A percentile compares a stretch with the other conserved stretches of the same genome.
Conservation (phyloP, 2,888 invertebrate genomes). For the Orchesella flavescens region DNA sequence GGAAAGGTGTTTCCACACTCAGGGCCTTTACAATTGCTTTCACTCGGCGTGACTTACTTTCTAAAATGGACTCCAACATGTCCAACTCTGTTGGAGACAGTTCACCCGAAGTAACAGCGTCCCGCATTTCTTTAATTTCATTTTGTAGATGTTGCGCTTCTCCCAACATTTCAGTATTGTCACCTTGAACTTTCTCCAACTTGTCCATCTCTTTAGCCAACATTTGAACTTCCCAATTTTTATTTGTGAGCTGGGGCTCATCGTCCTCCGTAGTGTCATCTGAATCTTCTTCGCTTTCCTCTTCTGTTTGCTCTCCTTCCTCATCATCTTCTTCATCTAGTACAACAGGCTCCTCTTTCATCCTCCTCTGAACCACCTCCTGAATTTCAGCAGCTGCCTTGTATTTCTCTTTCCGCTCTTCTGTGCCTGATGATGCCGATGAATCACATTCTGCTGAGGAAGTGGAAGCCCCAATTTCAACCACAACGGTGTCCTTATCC, state of each 20-base stretch:
- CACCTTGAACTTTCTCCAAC: constrained; percentile 68
- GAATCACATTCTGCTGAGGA: constrained; percentile 70
- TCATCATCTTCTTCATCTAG: constrained; percentile 59
- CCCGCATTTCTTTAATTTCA: constrained; percentile 71
- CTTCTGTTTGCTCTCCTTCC: constrained; percentile 66
- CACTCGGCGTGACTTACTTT: constrained; percentile 69
- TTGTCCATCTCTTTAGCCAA: constrained; percentile 82
- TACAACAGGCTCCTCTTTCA: constrained; percentile 55
- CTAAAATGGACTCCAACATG: constrained; percentile 72
- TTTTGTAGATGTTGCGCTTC: constrained; percentile 71
- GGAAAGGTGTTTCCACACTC: constrained; percentile 68
- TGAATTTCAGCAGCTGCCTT: constrained; percentile 15
- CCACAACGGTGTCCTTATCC: constrained; percentile 65
- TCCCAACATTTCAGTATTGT: constrained; percentile 71
- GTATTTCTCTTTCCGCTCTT: constrained; percentile 48
- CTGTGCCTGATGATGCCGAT: constrained; percentile 54
- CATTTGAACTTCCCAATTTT: constrained; percentile 85
- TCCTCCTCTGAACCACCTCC: constrained; percentile 46
- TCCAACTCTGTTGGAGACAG: constrained; percentile 72
- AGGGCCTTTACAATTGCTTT: constrained; percentile 71
- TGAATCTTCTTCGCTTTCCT: constrained; percentile 72
- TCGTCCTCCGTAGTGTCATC: constrained; percentile 40
- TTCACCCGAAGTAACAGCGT: constrained; percentile 69
- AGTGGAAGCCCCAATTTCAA: constrained; percentile 66
- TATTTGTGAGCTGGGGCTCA: constrained; percentile 68